Percentiles rank a stretch among this genome's conserved stretches.
Evolutionary conservation across 2,888 invertebrate species (phyloP).

Genomic region (Camptogramma bilineatum): DNA sequence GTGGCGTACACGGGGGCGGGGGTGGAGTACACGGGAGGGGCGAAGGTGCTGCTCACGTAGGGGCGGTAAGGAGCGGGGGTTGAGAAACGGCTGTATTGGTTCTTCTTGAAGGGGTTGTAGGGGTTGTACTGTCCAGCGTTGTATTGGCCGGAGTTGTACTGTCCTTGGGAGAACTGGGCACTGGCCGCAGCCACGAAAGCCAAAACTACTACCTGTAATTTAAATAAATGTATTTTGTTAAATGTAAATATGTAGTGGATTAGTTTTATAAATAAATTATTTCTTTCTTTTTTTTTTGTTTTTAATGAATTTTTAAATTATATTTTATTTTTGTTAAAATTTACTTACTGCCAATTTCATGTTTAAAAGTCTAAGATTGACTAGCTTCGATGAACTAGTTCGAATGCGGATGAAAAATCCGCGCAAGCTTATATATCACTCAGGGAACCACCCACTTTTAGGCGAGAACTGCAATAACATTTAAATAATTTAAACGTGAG

Average conservation of each 20-base stretch:
- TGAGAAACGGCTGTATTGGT: conserved; percentile 30
- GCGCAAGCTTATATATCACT: conserved; percentile 76
- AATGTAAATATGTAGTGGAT: neutral
- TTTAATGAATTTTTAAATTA: neutral
- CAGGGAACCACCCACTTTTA: conserved; percentile 74
- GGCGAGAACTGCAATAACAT: conserved; percentile 73
- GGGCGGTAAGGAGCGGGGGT: conserved; percentile 37
- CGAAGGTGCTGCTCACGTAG: conserved; percentile 31
- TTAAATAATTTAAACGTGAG: conserved; percentile 70
- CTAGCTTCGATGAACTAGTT: conserved; percentile 77
- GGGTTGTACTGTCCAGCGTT: conserved; percentile 13
- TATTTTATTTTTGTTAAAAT: conserved; percentile 21
- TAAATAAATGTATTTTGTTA: conserved; percentile 18
- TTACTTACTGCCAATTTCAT: conserved; percentile 76
- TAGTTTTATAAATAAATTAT: conserved; percentile 29
- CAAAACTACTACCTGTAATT: conserved; percentile 59
- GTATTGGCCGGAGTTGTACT: conserved; percentile 12
- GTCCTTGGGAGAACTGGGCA: conserved; percentile 52
- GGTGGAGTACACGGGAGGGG: conserved; percentile 17
- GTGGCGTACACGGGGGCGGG: conserved; percentile 18
- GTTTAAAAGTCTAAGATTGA: conserved; percentile 54
- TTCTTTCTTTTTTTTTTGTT: conserved; percentile 6
- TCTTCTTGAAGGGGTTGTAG: conserved; percentile 32
- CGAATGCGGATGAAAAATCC: conserved; percentile 75
- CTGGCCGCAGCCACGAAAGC: conserved; percentile 60